Evolutionary conservation across 2,888 invertebrate species (phyloP).

Genomic region (Macropis europaea): DNA sequence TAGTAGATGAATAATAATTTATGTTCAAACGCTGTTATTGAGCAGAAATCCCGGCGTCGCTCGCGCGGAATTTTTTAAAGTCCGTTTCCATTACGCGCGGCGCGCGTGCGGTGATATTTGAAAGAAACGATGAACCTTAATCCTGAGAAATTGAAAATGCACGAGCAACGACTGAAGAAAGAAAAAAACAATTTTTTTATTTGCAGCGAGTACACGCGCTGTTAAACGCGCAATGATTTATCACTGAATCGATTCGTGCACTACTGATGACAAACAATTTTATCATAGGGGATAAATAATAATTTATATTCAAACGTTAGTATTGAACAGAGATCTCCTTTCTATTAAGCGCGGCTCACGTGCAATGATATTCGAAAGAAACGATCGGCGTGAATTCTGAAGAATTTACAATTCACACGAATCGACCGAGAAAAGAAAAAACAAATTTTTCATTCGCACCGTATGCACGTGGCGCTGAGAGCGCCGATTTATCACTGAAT

Average conservation of each 20-base stretch:
- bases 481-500: not conserved
- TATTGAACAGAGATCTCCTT: constrained; percentile 8
- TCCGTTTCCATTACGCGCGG: not conserved
- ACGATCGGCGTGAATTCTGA: not conserved
- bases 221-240: too few species aligned
- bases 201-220: too few species aligned
- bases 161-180: too few species aligned
- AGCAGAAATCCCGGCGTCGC: not conserved
- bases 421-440: too few species aligned
- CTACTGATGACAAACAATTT: too few species aligned
- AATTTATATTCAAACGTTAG: constrained; percentile 27
- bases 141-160: not conserved
- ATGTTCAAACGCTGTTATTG: constrained; percentile 32
- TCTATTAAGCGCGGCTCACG: not conserved
- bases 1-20: too few species aligned
- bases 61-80: constrained; percentile 20
- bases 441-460: too few species aligned
- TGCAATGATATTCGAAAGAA: not conserved
- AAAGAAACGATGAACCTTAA: not conserved
- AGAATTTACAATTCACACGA: not conserved
- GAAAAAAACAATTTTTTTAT: too few species aligned
- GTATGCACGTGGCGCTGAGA: too few species aligned
- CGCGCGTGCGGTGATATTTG: not conserved
- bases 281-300: too few species aligned
- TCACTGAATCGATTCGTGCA: too few species aligned